Evolutionary conservation across 2,797 vertebrate species (phyloP).

Genomic region (Molossus alvarezi): DNA sequence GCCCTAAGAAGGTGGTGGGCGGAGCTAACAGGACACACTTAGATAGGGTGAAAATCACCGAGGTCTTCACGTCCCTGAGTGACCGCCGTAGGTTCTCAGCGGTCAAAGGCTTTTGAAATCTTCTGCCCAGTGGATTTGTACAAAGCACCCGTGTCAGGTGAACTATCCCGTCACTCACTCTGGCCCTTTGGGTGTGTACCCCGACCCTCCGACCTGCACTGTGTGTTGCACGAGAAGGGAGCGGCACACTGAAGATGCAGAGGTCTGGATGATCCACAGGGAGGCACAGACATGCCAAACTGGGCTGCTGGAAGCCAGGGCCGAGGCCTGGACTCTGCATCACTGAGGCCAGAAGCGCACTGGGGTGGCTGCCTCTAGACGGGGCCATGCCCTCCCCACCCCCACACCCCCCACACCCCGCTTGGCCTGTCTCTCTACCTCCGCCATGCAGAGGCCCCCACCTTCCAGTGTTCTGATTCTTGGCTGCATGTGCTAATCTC

Average conservation of each 20-base stretch:
- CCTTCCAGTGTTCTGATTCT: not conserved
- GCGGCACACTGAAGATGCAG: not conserved
- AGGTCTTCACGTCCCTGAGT: not conserved
- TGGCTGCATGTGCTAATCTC: not conserved
- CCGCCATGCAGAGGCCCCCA: fast-evolving
- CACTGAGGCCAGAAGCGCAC: not conserved
- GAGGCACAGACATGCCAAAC: not conserved
- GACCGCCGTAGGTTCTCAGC: not conserved
- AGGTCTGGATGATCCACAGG: not conserved
- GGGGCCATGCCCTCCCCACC: too few species aligned
- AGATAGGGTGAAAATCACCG: not conserved
- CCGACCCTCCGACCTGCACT: not conserved
- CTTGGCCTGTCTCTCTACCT: not conserved
- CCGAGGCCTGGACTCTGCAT: too few species aligned
- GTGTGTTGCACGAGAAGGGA: not conserved
- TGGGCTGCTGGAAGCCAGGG: not conserved
- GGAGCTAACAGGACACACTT: fast-evolving
- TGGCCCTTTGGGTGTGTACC: fast-evolving
- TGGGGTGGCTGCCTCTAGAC: not conserved
- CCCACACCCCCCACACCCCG: too few species aligned
- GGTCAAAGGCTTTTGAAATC: not conserved
- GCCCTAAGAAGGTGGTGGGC: not conserved
- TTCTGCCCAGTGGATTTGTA: not conserved
- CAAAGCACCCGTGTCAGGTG: not conserved
- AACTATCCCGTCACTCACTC: not conserved